Percentiles rank a stretch among this genome's conserved stretches.
Conservation (phyloP, 2,797 vertebrate species). For the Hemitrygon akajei region DNA sequence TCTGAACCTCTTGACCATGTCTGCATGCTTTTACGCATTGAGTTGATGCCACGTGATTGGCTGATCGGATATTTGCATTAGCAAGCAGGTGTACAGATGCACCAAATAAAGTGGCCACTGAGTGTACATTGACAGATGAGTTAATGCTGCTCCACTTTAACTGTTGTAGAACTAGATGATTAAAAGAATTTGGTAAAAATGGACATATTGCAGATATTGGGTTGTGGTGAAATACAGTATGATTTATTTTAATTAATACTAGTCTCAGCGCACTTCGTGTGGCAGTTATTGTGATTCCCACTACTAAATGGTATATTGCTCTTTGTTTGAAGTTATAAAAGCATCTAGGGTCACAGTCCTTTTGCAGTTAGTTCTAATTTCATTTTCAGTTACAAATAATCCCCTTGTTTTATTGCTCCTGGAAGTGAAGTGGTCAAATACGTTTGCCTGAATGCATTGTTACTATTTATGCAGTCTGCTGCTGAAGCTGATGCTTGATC, state of each 20-base stretch:
- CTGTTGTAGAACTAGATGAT: not conserved
- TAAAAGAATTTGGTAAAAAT: not conserved
- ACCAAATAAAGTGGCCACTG: too few species aligned
- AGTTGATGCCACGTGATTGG: not conserved
- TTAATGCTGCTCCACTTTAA: not conserved
- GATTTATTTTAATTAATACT: constrained; percentile 35
- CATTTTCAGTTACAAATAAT: constrained; percentile 14
- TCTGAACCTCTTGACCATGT: too few species aligned
- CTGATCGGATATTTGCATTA: too few species aligned
- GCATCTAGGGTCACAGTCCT: not conserved
- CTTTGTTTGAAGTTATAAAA: constrained; percentile 12
- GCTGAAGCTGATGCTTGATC: too few species aligned
- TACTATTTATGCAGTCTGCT: too few species aligned
- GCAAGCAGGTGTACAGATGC: too few species aligned
- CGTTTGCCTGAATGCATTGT: not conserved
- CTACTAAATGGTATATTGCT: not conserved
- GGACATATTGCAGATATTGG: not conserved
- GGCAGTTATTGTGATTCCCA: not conserved
- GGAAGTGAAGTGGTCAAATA: not conserved
- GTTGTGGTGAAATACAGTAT: not conserved
- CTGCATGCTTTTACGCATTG: not conserved
- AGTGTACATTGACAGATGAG: not conserved
- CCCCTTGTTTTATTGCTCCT: not conserved
- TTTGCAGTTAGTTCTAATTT: not conserved
- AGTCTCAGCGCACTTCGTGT: not conserved